These are phyloP conservation scores for Lacerta viridis DNA, from an alignment of 2,797 vertebrate genomes.

Conservation along the genomic window DNA sequence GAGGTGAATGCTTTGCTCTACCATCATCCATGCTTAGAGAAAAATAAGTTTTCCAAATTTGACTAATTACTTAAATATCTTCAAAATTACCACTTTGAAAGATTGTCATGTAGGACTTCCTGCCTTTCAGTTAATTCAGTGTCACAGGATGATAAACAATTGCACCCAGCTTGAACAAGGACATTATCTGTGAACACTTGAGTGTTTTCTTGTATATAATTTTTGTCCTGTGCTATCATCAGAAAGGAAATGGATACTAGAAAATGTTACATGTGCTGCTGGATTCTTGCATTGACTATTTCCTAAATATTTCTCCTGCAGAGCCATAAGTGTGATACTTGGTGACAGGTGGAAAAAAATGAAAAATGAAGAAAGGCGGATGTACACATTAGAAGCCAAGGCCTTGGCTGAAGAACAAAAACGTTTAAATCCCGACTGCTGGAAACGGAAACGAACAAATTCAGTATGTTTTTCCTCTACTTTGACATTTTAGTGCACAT, in stretches of 20 bases:
- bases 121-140: not conserved
- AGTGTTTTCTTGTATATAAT: constrained; percentile 14
- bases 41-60: not conserved
- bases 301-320: constrained; percentile 78
- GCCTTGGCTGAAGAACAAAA: constrained; percentile 99
- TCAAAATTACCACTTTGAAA: not conserved
- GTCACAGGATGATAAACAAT: not conserved
- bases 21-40: not conserved
- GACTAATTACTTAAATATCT: not conserved
- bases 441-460: constrained; percentile 99
- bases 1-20: not conserved
- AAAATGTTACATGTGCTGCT: not conserved
- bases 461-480: constrained; percentile 83
- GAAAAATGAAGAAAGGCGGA: constrained; percentile 97
- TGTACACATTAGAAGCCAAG: constrained; percentile 99
- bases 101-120: not conserved
- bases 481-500: not conserved
- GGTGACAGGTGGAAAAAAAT: constrained; percentile 99
- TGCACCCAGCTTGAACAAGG: not conserved
- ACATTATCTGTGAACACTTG: not conserved
- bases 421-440: constrained; percentile 98
- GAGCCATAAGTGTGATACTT: constrained; percentile 99
- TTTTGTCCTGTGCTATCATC: not conserved
- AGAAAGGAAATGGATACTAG: not conserved
- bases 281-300: constrained; percentile 45